phyloP scores from a whole-genome alignment of 2,113 vertebrate genomes.

The Boleophthalmus pectinirostris region DNA sequence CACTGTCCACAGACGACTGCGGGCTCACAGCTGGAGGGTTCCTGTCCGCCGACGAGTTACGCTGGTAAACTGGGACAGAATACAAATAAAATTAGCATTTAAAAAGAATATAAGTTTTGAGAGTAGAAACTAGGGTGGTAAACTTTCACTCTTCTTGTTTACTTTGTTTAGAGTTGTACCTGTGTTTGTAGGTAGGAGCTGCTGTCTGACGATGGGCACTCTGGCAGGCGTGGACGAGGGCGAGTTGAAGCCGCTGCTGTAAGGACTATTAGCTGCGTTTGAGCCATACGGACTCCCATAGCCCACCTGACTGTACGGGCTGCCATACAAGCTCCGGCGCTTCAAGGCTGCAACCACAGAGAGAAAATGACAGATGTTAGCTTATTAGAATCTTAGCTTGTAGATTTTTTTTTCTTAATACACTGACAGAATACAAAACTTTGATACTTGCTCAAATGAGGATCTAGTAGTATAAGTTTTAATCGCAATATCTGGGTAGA shows the following conservation, averaged over 20 bases:
- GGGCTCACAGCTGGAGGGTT: conserved; percentile 89
- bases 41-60: conserved; percentile 84
- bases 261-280: conserved; percentile 89
- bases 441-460: too few relatives aligned
- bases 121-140: background rate
- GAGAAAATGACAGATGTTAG: background rate
- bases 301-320: conserved; percentile 82
- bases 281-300: conserved; percentile 89
- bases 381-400: background rate
- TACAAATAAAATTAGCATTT: conserved; percentile 20
- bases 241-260: conserved; percentile 94
- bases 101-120: background rate
- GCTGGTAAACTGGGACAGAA: conserved; percentile 80
- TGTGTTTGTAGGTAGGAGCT: conserved; percentile 87
- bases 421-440: too few relatives aligned
- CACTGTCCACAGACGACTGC: conserved; percentile 96
- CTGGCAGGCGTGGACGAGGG: conserved; percentile 91
- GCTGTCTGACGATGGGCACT: conserved; percentile 89
- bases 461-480: too few relatives aligned
- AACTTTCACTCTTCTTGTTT: background rate
- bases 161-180: conserved; percentile 67
- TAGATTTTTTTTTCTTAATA: background rate
- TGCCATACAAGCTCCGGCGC: conserved; percentile 90
- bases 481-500: too few relatives aligned
- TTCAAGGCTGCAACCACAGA: conserved; percentile 83